These are phyloP conservation scores for Caenorhabditis brenneri DNA, from an alignment of 1,140 invertebrate genomes.

Conservation along the genomic window DNA sequence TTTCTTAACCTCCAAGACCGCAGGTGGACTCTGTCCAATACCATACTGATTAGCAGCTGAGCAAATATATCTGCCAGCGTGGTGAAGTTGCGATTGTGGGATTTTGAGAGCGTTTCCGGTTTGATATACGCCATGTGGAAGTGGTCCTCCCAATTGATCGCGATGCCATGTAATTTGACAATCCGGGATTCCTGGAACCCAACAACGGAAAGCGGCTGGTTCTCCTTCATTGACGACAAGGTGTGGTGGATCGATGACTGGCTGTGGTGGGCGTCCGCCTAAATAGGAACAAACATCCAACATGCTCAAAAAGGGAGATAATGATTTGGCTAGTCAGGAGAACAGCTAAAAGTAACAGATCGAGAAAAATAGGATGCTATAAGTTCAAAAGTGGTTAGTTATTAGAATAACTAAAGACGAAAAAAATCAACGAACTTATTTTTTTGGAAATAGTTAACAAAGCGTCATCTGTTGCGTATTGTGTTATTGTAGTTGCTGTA, in stretches of 20 bases:
- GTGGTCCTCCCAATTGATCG: conserved; percentile 63
- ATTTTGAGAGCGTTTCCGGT: conserved; percentile 68
- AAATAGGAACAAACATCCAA: neutral
- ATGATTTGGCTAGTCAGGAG: neutral
- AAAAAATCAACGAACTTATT: conserved; percentile 43
- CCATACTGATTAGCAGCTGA: conserved; percentile 64
- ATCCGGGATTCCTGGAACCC: conserved; percentile 67
- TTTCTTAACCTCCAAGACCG: conserved; percentile 63
- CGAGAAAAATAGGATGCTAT: neutral
- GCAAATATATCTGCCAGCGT: conserved; percentile 69
- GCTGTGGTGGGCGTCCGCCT: conserved; percentile 61
- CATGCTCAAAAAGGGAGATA: neutral
- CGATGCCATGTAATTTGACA: conserved; percentile 70
- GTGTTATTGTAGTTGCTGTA: conserved; percentile 53
- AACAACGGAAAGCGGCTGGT: conserved; percentile 65
- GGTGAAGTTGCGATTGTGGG: conserved; percentile 60
- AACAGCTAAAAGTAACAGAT: neutral
- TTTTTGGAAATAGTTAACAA: conserved; percentile 43
- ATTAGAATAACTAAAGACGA: neutral
- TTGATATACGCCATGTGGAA: conserved; percentile 66
- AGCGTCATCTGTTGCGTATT: conserved; percentile 66
- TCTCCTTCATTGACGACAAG: conserved; percentile 66
- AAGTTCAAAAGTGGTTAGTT: neutral
- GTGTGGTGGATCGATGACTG: conserved; percentile 68
- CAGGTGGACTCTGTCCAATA: conserved; percentile 65